phyloP scores from a whole-genome alignment of 2,113 vertebrate genomes.

The Myotis brandtii region DNA sequence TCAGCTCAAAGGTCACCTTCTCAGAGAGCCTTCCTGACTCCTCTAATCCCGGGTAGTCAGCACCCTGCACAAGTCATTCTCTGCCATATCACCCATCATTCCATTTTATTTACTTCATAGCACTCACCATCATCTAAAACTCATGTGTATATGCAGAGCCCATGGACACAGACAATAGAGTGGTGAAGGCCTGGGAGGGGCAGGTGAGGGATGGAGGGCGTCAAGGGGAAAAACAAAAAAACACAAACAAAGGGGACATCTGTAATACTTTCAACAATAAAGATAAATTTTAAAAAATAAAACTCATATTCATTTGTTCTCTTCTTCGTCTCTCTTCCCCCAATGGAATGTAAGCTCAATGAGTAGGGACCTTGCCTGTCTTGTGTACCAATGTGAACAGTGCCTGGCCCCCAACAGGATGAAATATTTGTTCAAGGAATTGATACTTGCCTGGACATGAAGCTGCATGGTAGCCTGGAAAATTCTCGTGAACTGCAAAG shows the following conservation, averaged over 20 bases:
- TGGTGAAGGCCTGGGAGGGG: too few relatives aligned
- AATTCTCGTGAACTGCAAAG: background rate
- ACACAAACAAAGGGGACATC: too few relatives aligned
- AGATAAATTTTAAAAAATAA: too few relatives aligned
- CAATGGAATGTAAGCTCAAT: background rate
- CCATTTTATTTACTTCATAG: slow-evolving; percentile 22
- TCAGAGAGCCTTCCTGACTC: background rate
- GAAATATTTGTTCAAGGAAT: slow-evolving; percentile 29
- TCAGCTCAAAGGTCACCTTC: background rate
- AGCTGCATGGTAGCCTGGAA: background rate
- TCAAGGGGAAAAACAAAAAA: too few relatives aligned
- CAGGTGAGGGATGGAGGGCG: too few relatives aligned
- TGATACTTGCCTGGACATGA: background rate
- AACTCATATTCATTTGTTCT: background rate
- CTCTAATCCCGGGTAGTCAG: background rate
- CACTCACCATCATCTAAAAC: background rate
- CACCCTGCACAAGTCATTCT: background rate
- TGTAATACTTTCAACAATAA: too few relatives aligned
- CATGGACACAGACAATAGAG: too few relatives aligned
- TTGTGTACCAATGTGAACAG: background rate
- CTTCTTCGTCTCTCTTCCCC: background rate
- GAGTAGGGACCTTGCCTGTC: background rate
- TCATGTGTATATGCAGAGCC: too few relatives aligned
- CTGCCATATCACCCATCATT: background rate
- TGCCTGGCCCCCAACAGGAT: background rate